Percentiles rank a stretch among this genome's conserved stretches.
phyloP scores from a whole-genome alignment of 2,888 invertebrate species.

The Heteromyza rotundicornis region DNA sequence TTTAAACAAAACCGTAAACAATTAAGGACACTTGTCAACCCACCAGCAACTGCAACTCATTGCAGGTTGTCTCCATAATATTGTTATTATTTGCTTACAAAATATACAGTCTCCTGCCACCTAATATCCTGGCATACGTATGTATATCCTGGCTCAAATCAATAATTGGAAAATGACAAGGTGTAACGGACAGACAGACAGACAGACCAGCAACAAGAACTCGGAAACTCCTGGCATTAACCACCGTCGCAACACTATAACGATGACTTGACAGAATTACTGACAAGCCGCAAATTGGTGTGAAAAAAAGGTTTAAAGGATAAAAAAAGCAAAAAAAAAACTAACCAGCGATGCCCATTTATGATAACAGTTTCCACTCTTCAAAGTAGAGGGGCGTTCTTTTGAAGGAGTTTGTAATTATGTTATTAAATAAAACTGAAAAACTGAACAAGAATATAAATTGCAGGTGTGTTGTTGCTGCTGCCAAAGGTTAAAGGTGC shows the following conservation, averaged over 20 bases:
- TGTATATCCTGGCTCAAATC: slow-evolving; percentile 7
- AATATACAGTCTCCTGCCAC: neutral
- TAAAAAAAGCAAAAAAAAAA: slow-evolving; percentile 9
- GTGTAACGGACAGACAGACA: slow-evolving; percentile 24
- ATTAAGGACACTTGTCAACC: slow-evolving; percentile 20
- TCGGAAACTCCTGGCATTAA: neutral
- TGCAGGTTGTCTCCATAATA: neutral
- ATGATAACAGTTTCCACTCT: slow-evolving; percentile 3
- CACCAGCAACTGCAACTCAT: slow-evolving; percentile 28
- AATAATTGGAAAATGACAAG: slow-evolving; percentile 39
- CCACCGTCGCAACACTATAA: slow-evolving; percentile 2
- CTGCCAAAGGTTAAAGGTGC: neutral
- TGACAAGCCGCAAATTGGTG: slow-evolving; percentile 27
- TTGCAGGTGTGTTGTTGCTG: slow-evolving; percentile 19
- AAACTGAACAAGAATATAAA: neutral
- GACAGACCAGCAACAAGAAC: neutral
- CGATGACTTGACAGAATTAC: slow-evolving; percentile 35
- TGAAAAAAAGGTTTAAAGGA: slow-evolving; percentile 27
- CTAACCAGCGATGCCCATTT: slow-evolving; percentile 4
- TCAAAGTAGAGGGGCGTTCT: slow-evolving; percentile 13
- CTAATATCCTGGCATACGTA: slow-evolving; percentile 18
- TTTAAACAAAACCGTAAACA: slow-evolving; percentile 2
- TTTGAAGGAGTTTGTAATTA: slow-evolving; percentile 49
- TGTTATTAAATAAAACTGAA: slow-evolving; percentile 44
- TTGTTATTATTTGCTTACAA: slow-evolving; percentile 14